Evolutionary conservation across 2,797 vertebrate species (phyloP), one percentile per base, ranked within the genome.

Genomic region (Myotis daubentonii): DNA sequence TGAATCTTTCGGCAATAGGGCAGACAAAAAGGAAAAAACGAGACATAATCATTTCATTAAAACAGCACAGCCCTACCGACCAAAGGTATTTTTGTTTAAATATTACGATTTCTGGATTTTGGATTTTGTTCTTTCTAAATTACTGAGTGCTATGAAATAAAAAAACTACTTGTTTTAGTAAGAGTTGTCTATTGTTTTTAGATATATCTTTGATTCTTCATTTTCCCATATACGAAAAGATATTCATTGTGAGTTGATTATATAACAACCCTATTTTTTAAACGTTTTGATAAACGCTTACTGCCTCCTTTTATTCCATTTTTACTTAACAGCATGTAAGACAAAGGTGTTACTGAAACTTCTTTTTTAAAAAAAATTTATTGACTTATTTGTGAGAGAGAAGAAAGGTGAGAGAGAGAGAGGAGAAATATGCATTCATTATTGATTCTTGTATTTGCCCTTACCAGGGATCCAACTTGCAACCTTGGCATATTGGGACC

Each of bases 21-120:
- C 99, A 57, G 99, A 99, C 97, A 99, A 99, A 98, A 99, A 99
- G 95, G 99, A 99, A 97, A 99, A 99, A 97, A 99, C 99, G 47
- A 98, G 99, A 89, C 99, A 99, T 97, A 99, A 99, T 98, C 99
- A 99, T 97, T 99, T 99, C 98, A 99, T 99, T 97, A 99, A 99
- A 98, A 99, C 99, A 17, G 99, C 99, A 0, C 99, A 99, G 98
- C 99, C 99, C 0, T 99, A 99, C 98, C 99, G 99, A 98, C 99
- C 99, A 96, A 99, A 99, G 99, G 99, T 99, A 98, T 62, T 78
- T 78, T 94, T 89, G 8, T 84, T 94, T 60, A 87, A 94, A n/a
- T 89, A 66, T 38, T 94, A 62, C 6, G 33, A 2, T 79, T 89
- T 87, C 65, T 81, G 55, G n/a, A 57, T 95, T 95, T 95, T 75